These are phyloP conservation scores for Macaria notata DNA, from an alignment of 2,888 invertebrate species.

Conservation along the genomic window DNA sequence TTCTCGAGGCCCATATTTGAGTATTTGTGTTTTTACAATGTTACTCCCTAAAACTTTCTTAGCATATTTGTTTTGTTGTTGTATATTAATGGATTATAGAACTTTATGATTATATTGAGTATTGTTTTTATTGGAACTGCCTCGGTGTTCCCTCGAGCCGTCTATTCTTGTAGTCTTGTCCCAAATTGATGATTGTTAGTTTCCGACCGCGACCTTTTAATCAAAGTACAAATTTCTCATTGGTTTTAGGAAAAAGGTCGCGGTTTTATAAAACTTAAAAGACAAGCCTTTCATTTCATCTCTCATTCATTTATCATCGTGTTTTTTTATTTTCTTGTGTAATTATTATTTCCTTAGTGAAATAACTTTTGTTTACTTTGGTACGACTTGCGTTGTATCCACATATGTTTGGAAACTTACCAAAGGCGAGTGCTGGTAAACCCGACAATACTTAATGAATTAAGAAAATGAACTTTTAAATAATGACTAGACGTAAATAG, in stretches of 20 bases:
- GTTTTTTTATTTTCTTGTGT: slow-evolving; percentile 38
- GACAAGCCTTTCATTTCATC: slow-evolving; percentile 58
- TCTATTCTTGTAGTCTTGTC: slow-evolving; percentile 31
- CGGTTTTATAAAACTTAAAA: slow-evolving; percentile 53
- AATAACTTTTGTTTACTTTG: slow-evolving; percentile 30
- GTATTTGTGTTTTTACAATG: slow-evolving; percentile 73
- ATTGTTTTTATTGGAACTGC: slow-evolving; percentile 63
- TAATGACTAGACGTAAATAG: slow-evolving; percentile 51
- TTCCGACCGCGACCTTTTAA: slow-evolving; percentile 54
- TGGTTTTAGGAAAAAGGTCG: slow-evolving; percentile 66
- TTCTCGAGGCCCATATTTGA: slow-evolving; percentile 49
- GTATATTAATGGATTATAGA: slow-evolving; percentile 78
- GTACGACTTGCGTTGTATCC: slow-evolving; percentile 51
- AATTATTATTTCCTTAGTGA: slow-evolving; percentile 42
- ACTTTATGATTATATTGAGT: slow-evolving; percentile 67
- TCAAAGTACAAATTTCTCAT: slow-evolving; percentile 78
- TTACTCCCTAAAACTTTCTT: slow-evolving; percentile 51
- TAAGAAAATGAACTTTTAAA: slow-evolving; percentile 68
- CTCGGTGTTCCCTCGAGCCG: slow-evolving; percentile 41
- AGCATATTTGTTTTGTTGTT: slow-evolving; percentile 78
- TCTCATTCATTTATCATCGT: slow-evolving; percentile 35
- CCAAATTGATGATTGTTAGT: slow-evolving; percentile 29
- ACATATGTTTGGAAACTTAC: slow-evolving; percentile 26
- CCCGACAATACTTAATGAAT: slow-evolving; percentile 64
- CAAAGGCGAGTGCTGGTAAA: slow-evolving; percentile 55